phyloP scores from a whole-genome alignment of 2,797 vertebrate genomes.

The Fistularia commersonii region DNA sequence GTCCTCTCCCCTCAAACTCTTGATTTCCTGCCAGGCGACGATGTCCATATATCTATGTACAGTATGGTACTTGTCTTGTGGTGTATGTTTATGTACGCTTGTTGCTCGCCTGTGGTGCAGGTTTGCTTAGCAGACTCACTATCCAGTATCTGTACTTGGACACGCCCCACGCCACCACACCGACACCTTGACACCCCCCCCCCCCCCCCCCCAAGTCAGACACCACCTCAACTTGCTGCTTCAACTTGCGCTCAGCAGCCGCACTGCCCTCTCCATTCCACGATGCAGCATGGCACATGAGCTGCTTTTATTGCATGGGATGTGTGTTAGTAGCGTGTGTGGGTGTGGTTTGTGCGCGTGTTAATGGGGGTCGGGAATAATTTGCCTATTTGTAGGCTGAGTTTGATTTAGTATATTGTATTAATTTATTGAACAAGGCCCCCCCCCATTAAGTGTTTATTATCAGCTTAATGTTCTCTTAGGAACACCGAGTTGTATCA shows the following conservation, averaged over 20 bases:
- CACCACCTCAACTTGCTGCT: constrained; percentile 52
- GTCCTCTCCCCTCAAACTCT: constrained; percentile 46
- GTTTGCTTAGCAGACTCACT: constrained; percentile 66
- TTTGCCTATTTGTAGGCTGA: constrained; percentile 71
- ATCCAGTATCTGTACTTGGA: constrained; percentile 46
- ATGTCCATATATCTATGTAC: constrained; percentile 74
- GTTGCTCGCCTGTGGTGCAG: constrained; percentile 68
- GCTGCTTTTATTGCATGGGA: constrained; percentile 75
- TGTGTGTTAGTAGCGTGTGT: constrained; percentile 57
- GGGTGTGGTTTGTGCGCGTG: constrained; percentile 47
- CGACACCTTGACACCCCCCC: constrained; percentile 10
- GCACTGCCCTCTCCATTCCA: constrained; percentile 64
- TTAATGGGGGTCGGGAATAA: constrained; percentile 51
- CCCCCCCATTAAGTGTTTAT: constrained; percentile 58
- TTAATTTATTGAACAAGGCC: constrained; percentile 67
- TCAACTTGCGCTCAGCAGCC: constrained; percentile 61
- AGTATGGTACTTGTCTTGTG: constrained; percentile 77
- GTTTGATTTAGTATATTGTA: constrained; percentile 65
- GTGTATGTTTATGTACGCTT: constrained; percentile 71
- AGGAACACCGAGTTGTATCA: constrained; percentile 65
- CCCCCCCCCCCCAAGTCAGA: constrained; percentile 14
- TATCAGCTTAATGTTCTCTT: constrained; percentile 68
- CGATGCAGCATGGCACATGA: constrained; percentile 70
- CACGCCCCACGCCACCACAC: constrained; percentile 17
- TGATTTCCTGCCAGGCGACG: constrained; percentile 64